These are phyloP conservation scores for Entomobrya proxima DNA, from an alignment of 2,888 invertebrate species.

Conservation along the genomic window DNA sequence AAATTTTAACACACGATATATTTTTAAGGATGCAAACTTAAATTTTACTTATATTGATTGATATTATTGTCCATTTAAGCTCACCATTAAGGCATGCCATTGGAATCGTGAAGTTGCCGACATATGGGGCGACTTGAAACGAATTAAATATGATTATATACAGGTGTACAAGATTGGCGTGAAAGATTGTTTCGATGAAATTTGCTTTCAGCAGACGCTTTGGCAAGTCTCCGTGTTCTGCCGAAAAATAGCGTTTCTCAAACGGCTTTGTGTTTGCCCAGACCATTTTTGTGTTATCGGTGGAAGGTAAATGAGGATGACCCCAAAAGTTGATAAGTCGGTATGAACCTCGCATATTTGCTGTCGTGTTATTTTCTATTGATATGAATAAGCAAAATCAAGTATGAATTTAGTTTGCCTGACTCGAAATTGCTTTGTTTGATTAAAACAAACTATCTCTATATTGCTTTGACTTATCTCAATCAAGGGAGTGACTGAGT, in stretches of 20 bases:
- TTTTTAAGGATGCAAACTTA: background rate
- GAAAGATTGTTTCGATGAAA: background rate
- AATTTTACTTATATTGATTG: background rate
- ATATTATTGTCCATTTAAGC: no score
- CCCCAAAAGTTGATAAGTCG: background rate
- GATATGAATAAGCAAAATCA: no score
- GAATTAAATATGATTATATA: background rate
- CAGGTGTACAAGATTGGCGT: background rate
- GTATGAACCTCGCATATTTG: background rate
- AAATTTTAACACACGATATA: background rate
- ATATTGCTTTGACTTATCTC: no score
- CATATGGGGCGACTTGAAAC: constrained; percentile 38
- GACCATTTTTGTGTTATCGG: background rate
- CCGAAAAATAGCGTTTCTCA: constrained; percentile 21
- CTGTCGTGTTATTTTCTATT: background rate
- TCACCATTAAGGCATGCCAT: constrained; percentile 36
- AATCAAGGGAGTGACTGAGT: no score
- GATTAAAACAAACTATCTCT: no score
- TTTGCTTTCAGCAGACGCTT: constrained; percentile 5
- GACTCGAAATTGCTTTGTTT: no score
- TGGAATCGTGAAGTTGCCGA: background rate
- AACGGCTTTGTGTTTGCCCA: constrained; percentile 9
- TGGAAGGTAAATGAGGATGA: background rate
- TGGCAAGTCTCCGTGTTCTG: constrained; percentile 36
- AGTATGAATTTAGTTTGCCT: no score